Percentiles rank a stretch among this genome's conserved stretches.
phyloP scores from a whole-genome alignment of 2,113 vertebrate genomes.

The Lagenorhynchus albirostris region DNA sequence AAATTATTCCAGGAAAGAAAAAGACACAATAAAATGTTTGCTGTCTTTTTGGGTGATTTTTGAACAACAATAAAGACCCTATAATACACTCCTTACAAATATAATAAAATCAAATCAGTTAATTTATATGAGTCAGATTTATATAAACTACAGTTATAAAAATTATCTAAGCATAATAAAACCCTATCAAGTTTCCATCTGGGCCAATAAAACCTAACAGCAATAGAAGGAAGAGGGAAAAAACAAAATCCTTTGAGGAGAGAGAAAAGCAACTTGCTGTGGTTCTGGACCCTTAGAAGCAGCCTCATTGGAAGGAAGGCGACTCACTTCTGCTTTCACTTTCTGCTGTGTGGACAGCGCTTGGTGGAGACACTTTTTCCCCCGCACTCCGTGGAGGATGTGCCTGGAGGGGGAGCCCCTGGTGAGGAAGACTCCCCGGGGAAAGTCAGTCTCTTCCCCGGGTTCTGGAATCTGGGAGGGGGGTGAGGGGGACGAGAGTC shows the following conservation, averaged over 20 bases:
- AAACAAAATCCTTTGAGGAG: neutral
- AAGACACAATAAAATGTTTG: neutral
- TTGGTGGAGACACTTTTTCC: neutral
- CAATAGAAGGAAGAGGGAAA: neutral
- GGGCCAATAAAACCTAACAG: neutral
- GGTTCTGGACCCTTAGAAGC: neutral
- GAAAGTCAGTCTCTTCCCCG: rapidly evolving
- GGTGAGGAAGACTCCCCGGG: rapidly evolving
- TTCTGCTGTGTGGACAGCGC: rapidly evolving
- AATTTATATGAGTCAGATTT: neutral
- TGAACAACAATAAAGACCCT: neutral
- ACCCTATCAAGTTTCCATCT: neutral
- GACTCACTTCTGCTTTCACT: neutral
- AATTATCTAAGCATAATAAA: conserved; percentile 2
- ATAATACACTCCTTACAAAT: neutral
- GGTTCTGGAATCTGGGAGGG: neutral
- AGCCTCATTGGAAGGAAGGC: neutral
- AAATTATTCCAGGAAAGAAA: neutral
- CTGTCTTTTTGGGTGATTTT: neutral
- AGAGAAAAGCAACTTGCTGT: rapidly evolving
- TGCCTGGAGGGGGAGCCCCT: rapidly evolving
- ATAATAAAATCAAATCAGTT: neutral
- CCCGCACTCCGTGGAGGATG: rapidly evolving
- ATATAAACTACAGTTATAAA: neutral
- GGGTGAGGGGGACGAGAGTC: neutral